Evolutionary conservation across 1,140 invertebrate species (phyloP).

Genomic region (Gonioctena quinquepunctata): DNA sequence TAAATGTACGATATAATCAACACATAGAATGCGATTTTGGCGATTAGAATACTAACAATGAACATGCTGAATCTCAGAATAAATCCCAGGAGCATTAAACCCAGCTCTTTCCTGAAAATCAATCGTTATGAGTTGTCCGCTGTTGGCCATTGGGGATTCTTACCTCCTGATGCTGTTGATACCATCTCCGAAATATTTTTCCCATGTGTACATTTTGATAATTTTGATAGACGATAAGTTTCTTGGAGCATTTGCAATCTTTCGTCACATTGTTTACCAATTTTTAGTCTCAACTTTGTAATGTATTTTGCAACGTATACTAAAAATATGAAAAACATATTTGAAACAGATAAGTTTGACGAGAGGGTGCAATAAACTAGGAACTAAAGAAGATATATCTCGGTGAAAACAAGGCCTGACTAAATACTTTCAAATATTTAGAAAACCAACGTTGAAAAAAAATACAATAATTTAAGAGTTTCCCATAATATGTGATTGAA

Average conservation of each 20-base stretch:
- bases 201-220: constrained; percentile 91
- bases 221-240: constrained; percentile 78
- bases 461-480: too few species aligned
- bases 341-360: too few species aligned
- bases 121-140: too few species aligned
- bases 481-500: too few species aligned
- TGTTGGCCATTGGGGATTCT: too few species aligned
- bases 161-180: constrained; percentile 54
- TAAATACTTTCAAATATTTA: too few species aligned
- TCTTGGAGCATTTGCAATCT: constrained; percentile 84
- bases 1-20: constrained; percentile 74
- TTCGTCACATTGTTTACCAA: constrained; percentile 70
- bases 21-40: constrained; percentile 59
- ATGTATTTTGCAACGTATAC: constrained; percentile 40
- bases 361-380: too few species aligned
- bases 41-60: constrained; percentile 61
- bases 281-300: constrained; percentile 30
- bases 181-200: constrained; percentile 74
- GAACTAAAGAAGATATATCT: too few species aligned
- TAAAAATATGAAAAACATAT: too few species aligned
- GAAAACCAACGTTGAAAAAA: too few species aligned
- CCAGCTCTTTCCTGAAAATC: constrained; percentile 41
- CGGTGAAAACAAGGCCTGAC: too few species aligned
- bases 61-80: constrained; percentile 31
- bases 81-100: constrained; percentile 27